phyloP scores from a whole-genome alignment of 2,888 invertebrate species.

The Pemphredon lugubris region DNA sequence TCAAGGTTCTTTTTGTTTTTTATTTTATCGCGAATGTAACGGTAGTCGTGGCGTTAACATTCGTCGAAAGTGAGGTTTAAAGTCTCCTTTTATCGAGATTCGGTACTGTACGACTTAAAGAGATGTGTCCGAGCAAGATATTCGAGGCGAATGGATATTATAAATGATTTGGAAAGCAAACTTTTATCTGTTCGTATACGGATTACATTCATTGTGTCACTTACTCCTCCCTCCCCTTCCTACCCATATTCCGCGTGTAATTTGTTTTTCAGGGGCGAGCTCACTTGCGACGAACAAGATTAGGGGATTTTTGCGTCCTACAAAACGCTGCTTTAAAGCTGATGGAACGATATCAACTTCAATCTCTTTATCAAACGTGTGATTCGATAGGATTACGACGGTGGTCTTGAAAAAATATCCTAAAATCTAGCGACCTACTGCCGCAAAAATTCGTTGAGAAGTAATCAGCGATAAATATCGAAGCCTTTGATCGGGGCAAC shows the following conservation, averaged over 20 bases:
- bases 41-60: too few relatives aligned
- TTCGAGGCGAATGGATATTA: too few relatives aligned
- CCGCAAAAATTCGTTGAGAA: background rate
- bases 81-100: too few relatives aligned
- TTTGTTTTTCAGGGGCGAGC: slow-evolving; percentile 11
- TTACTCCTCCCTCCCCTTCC: too few relatives aligned
- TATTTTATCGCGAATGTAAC: too few relatives aligned
- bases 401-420: background rate
- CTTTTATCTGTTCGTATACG: background rate
- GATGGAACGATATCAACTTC: slow-evolving; percentile 33
- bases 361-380: slow-evolving; percentile 4
- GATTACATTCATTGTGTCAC: background rate
- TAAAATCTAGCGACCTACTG: background rate
- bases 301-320: slow-evolving; percentile 19
- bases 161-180: background rate
- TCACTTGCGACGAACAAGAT: slow-evolving; percentile 15
- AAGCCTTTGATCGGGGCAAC: background rate
- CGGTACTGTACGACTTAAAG: too few relatives aligned
- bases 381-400: background rate
- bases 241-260: background rate
- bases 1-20: too few relatives aligned
- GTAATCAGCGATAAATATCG: too few relatives aligned
- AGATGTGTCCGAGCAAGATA: too few relatives aligned
- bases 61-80: too few relatives aligned
- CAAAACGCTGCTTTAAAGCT: slow-evolving; percentile 48